phyloP scores from a whole-genome alignment of 2,797 vertebrate species.

The Myioborus melanocephalus region DNA sequence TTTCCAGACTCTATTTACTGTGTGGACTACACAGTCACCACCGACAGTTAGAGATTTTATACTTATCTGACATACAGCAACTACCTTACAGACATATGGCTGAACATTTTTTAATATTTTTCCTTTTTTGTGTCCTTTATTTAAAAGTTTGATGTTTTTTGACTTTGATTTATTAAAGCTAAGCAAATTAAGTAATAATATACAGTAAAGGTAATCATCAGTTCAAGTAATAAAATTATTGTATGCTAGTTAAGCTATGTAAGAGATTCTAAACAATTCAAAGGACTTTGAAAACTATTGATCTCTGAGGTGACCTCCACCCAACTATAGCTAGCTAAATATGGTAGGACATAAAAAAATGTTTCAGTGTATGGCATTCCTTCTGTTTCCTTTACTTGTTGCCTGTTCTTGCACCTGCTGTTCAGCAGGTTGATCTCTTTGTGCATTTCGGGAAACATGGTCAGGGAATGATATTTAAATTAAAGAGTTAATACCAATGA shows the following conservation, averaged over 20 bases:
- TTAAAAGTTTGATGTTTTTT: neutral
- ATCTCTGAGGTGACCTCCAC: neutral
- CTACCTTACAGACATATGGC: neutral
- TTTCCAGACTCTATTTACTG: neutral
- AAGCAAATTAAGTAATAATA: neutral
- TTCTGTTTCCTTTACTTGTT: neutral
- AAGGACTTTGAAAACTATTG: neutral
- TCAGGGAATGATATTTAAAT: neutral
- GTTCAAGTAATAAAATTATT: neutral
- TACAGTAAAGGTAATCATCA: neutral
- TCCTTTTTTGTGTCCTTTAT: neutral
- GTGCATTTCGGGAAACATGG: neutral
- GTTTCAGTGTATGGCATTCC: accelerated
- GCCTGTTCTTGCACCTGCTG: neutral
- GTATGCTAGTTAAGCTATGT: accelerated
- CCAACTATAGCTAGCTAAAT: neutral
- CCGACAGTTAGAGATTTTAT: neutral
- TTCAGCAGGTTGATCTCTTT: neutral
- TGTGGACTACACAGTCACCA: neutral
- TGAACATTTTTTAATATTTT: neutral
- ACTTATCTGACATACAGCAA: neutral
- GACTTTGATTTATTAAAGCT: neutral
- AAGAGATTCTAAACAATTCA: neutral
- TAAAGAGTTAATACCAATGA: neutral
- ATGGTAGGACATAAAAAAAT: neutral